phyloP scores from a whole-genome alignment of 92 coral and sea anemone species.

The Umimayanthus chanpuru region DNA sequence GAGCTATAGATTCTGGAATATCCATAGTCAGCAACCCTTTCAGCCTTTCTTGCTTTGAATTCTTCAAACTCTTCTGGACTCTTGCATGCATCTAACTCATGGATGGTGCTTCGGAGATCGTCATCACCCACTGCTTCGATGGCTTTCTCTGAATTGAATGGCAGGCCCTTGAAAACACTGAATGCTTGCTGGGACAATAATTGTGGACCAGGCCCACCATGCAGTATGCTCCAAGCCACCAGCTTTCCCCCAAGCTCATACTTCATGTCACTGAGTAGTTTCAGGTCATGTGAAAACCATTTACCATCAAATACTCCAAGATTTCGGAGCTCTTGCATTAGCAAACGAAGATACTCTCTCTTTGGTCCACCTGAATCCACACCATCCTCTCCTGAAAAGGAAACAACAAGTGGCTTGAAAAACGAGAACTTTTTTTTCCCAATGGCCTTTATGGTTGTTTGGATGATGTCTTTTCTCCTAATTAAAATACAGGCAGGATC shows the following conservation, averaged over 20 bases:
- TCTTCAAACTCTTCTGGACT: conserved; percentile 22
- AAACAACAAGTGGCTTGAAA: conserved; percentile 8
- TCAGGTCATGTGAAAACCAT: conserved; percentile 50
- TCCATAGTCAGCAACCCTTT: conserved; percentile 26
- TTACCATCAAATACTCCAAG: conserved; percentile 33
- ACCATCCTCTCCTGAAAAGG: conserved; percentile 38
- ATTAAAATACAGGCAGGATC: conserved; percentile 35
- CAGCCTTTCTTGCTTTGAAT: conserved; percentile 26
- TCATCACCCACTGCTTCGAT: conserved; percentile 36
- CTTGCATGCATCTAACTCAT: conserved; percentile 31
- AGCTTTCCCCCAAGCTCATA: conserved; percentile 43
- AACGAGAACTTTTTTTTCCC: conserved; percentile 20
- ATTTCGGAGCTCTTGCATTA: conserved; percentile 18
- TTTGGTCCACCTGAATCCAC: conserved; percentile 42
- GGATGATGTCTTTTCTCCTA: conserved; percentile 35
- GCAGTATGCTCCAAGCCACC: conserved; percentile 46
- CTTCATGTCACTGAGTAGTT: conserved; percentile 31
- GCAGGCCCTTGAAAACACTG: conserved; percentile 30
- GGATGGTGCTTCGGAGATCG: conserved; percentile 8
- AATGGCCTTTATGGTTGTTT: conserved; percentile 22
- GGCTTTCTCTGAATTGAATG: conserved; percentile 32
- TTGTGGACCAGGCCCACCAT: conserved; percentile 44
- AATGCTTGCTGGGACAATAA: conserved; percentile 28
- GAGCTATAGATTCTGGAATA: conserved; percentile 38
- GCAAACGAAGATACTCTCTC: conserved; percentile 36